A percentile compares a stretch with the other conserved stretches of the same genome.
Conservation (phyloP, 2,888 invertebrate genomes). For the Drosophila cracens region DNA sequence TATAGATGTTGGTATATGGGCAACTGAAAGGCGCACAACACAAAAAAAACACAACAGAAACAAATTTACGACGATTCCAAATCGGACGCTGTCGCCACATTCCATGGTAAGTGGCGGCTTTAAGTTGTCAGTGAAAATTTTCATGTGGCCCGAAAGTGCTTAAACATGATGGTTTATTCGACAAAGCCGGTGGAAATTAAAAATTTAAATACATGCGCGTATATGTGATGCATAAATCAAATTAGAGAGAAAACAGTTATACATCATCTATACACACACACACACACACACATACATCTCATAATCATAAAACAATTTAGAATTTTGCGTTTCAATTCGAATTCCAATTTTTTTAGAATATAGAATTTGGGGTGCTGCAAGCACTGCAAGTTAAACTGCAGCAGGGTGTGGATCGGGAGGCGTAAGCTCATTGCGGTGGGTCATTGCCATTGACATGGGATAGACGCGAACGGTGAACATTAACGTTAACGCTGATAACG, state of each 20-base stretch:
- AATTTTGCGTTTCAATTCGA: background rate
- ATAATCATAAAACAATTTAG: background rate
- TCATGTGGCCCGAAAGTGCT: conserved; percentile 63
- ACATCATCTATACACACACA: conserved; percentile 9
- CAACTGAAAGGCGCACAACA: conserved; percentile 27
- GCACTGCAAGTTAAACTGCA: background rate
- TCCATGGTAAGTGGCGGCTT: conserved; percentile 62
- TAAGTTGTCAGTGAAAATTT: conserved; percentile 67
- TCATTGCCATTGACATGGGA: conserved; percentile 41
- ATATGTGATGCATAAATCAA: conserved; percentile 16
- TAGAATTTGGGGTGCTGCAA: conserved; percentile 1
- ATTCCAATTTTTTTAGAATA: background rate
- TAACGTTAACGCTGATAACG: conserved; percentile 58
- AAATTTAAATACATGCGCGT: conserved; percentile 47
- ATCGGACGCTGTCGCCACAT: conserved; percentile 65
- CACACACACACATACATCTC: background rate
- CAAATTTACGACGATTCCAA: conserved; percentile 51
- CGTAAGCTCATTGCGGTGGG: conserved; percentile 50
- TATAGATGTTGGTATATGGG: conserved; percentile 13
- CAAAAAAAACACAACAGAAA: conserved; percentile 1
- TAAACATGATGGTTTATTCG: conserved; percentile 73
- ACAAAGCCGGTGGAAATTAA: conserved; percentile 63
- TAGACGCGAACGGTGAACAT: conserved; percentile 51
- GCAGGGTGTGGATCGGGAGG: background rate
- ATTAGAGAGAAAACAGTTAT: conserved; percentile 8